Percentiles rank a stretch among this genome's conserved stretches.
Evolutionary conservation across 2,888 invertebrate species (phyloP).

Genomic region (Chironomus riparius): DNA sequence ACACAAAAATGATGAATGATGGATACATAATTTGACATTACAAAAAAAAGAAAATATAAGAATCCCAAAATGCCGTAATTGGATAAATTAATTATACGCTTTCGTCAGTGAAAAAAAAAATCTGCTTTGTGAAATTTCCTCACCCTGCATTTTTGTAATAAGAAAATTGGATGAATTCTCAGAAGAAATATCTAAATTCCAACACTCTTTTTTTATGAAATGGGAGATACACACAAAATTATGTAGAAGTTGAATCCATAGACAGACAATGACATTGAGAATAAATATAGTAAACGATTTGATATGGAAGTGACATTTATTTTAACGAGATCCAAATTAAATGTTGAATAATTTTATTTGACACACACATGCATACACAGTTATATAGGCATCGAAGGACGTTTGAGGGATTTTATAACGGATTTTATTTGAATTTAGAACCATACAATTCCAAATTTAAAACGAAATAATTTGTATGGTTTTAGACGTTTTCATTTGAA

Average conservation of each 20-base stretch:
- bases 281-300: background rate
- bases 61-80: conserved; percentile 10
- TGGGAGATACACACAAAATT: background rate
- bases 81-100: conserved; percentile 5
- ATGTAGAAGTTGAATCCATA: background rate
- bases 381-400: too few relatives aligned
- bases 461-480: too few relatives aligned
- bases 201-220: background rate
- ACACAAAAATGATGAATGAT: background rate
- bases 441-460: too few relatives aligned
- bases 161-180: conserved; percentile 5
- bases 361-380: too few relatives aligned
- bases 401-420: too few relatives aligned
- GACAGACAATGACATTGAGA: background rate
- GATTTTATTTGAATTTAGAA: too few relatives aligned
- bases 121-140: conserved; percentile 5
- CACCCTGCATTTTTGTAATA: conserved; percentile 10
- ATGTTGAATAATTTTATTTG: too few relatives aligned
- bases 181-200: background rate
- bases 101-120: conserved; percentile 11
- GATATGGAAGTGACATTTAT: too few relatives aligned
- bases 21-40: background rate
- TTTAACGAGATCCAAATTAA: too few relatives aligned
- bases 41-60: background rate
- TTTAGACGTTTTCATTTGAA: too few relatives aligned